Evolutionary conservation across 2,888 invertebrate genomes (phyloP).

Genomic region (Acleris laterana): DNA sequence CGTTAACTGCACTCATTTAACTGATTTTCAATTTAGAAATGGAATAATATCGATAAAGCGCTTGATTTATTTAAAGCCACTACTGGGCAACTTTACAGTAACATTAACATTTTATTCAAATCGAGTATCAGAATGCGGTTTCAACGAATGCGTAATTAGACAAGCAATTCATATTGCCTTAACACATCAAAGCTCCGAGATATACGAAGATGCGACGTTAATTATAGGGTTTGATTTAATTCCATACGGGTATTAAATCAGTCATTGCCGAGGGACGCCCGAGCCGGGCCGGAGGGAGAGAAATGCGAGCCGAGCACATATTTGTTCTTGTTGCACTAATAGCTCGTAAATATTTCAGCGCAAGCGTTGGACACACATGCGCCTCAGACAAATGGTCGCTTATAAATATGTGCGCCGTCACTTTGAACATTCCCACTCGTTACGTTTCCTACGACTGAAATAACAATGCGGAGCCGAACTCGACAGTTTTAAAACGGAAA

Average conservation of each 20-base stretch:
- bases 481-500: conserved; percentile 68
- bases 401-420: conserved; percentile 75
- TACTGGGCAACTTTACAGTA: conserved; percentile 17
- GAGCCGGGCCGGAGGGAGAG: conserved; percentile 53
- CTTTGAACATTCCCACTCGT: conserved; percentile 74
- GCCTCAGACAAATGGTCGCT: conserved; percentile 74
- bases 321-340: conserved; percentile 76
- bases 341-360: conserved; percentile 82
- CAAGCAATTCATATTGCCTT: conserved; percentile 34
- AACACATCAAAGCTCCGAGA: conserved; percentile 54
- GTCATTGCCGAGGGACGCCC: conserved; percentile 65
- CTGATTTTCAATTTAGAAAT: conserved; percentile 57
- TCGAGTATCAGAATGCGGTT: conserved; percentile 38
- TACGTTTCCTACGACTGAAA: conserved; percentile 78
- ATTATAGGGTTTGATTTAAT: conserved; percentile 58
- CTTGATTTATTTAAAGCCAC: conserved; percentile 21
- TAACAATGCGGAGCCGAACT: conserved; percentile 70
- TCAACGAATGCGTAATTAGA: conserved; percentile 37
- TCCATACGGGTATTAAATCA: conserved; percentile 69
- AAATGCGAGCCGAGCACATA: conserved; percentile 51
- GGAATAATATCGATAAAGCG: conserved; percentile 45
- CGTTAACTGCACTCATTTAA: conserved; percentile 57
- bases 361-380: conserved; percentile 66
- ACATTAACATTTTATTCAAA: conserved; percentile 31
- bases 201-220: conserved; percentile 53